These are phyloP conservation scores for Scomber scombrus DNA, from an alignment of 2,113 vertebrate species.

Conservation along the genomic window DNA sequence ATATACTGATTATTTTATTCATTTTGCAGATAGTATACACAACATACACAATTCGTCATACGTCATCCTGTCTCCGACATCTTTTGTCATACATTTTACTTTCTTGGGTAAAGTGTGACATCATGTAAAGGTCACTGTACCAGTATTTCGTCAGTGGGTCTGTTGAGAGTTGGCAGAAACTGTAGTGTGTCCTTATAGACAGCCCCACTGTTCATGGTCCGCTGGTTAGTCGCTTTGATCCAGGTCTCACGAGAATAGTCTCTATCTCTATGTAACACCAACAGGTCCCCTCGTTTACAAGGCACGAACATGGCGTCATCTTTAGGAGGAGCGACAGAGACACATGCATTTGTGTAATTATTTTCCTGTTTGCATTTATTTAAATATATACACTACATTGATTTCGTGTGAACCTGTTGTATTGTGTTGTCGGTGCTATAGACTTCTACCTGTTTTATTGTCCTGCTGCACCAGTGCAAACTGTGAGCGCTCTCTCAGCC, in stretches of 20 bases:
- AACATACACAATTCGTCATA: not conserved
- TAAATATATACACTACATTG: not conserved
- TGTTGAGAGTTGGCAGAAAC: conserved; percentile 87
- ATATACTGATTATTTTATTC: not conserved
- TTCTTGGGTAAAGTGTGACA: not conserved
- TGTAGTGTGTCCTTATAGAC: conserved; percentile 83
- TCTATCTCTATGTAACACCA: conserved; percentile 84
- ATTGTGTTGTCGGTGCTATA: rapidly evolving
- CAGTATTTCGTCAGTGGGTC: conserved; percentile 88
- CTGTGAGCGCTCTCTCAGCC: conserved; percentile 88
- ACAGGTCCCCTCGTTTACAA: conserved; percentile 91
- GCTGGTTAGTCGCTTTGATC: conserved; percentile 87
- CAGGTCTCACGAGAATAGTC: conserved; percentile 72
- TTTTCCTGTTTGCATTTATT: not conserved
- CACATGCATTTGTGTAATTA: not conserved
- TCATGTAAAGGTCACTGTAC: conserved; percentile 75
- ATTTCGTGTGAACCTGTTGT: not conserved
- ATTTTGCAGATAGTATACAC: not conserved
- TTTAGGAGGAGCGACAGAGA: conserved; percentile 50
- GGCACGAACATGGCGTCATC: conserved; percentile 85
- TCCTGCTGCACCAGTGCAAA: conserved; percentile 89
- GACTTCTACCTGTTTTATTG: conserved; percentile 73
- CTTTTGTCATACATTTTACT: not conserved
- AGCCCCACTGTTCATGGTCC: conserved; percentile 85
- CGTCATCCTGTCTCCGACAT: not conserved